Conservation (phyloP, 2,797 vertebrate genomes). For the Phataginus tetradactyla region DNA sequence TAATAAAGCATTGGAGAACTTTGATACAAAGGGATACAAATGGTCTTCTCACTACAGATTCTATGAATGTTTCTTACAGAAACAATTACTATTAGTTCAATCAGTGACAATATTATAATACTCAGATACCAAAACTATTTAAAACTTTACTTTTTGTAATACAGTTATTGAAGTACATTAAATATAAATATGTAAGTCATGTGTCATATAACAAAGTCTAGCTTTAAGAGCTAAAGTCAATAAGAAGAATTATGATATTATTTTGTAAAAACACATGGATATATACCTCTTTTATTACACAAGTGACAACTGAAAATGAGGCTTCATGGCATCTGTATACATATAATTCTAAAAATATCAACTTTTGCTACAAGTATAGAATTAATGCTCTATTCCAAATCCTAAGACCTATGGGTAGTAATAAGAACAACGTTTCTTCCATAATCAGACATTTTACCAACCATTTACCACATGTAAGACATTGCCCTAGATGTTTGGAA, state of each 20-base stretch:
- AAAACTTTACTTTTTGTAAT: constrained; percentile 25
- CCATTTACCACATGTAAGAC: not conserved
- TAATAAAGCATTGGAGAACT: constrained; percentile 1
- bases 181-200: not conserved
- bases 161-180: not conserved
- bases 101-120: not conserved
- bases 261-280: constrained; percentile 48
- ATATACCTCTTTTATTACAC: not conserved
- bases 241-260: constrained; percentile 5
- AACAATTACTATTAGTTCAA: not conserved
- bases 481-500: not conserved
- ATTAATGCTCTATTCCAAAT: constrained; percentile 6
- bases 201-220: not conserved
- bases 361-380: not conserved
- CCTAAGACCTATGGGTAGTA: not conserved
- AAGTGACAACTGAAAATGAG: constrained; percentile 17
- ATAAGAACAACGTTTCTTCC: not conserved
- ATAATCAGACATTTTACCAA: not conserved
- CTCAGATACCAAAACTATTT: constrained; percentile 14
- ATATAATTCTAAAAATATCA: not conserved
- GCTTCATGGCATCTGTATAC: not conserved
- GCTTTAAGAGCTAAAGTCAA: not conserved
- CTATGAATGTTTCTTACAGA: not conserved
- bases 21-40: not conserved
- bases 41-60: not conserved